Base-by-base conservation (phyloP, 2,797 vertebrate species). In the Syngnathus acus region DNA sequence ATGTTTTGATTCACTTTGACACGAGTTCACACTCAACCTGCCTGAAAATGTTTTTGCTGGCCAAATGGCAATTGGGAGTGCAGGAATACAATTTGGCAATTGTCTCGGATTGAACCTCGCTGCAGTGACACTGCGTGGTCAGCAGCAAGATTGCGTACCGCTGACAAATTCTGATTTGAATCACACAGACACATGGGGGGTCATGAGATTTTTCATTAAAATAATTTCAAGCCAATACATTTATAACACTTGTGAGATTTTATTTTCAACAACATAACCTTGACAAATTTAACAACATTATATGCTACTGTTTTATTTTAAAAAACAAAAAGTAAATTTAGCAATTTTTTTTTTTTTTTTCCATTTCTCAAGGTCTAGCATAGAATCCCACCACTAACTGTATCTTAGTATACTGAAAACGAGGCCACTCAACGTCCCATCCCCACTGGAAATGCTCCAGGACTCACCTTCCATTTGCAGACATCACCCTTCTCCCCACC, bases 401-500 rank as follows among this genome's bases (percentile, higher is more conserved):
- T 90, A 88, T 93, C 87, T 89, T 79, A 84, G 91, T 87, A 95
- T 90, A 91, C 82, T 84, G 86, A 93, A 90, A 93, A 92, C 89
- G 90, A 93, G 90, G 91, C 90, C 87, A 79, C 85, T 91, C 85
- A 84, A 85, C 8, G 57, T 16, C 5, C 45, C 62, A 66, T 50
- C 83, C 82, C 79, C 68, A 51, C 59, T 48, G 65, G 54, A 47
- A 64, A 70, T 71, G 63, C 75, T 69, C 82, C 79, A 77, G 85
- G 78, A 88, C 79, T 86, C 80, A 78, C 76, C 75, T 83, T 86
- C 72, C 75, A 75, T 76, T 81, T 80, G 78, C 77, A 80, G 45
- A 83, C 84, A 90, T 88, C 90, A 90, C 79, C 66, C 14, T 71
- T 75, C 76, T 79, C 86, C 82, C 78, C 65, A 79, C 79, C 82